Percentiles rank a stretch among this genome's conserved stretches.
Evolutionary conservation across 2,888 invertebrate species (phyloP).

Genomic region (Meteorus colon): DNA sequence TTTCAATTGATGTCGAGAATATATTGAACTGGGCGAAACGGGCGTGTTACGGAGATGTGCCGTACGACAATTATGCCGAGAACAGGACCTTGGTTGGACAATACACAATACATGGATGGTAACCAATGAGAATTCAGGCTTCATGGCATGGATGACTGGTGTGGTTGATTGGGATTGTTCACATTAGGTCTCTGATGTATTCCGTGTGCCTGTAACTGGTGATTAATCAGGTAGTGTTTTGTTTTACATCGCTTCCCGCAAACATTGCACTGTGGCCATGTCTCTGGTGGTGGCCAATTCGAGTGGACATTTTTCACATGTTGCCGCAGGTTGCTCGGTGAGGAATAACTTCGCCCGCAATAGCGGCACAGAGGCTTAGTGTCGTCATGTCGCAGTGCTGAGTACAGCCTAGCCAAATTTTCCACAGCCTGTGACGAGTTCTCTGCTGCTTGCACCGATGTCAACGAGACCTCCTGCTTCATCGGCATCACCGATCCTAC

Average conservation of each 20-base stretch:
- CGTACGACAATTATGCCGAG: background rate
- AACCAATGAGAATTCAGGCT: slow-evolving; percentile 50
- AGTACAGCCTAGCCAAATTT: slow-evolving; percentile 71
- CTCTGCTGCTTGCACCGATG: slow-evolving; percentile 56
- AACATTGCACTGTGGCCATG: slow-evolving; percentile 83
- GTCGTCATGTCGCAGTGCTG: slow-evolving; percentile 69
- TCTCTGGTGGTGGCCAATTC: slow-evolving; percentile 79
- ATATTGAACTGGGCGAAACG: slow-evolving; percentile 1
- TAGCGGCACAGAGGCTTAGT: slow-evolving; percentile 80
- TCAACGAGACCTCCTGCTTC: slow-evolving; percentile 68
- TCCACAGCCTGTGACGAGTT: slow-evolving; percentile 64
- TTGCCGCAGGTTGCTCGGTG: slow-evolving; percentile 84
- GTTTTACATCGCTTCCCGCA: slow-evolving; percentile 86
- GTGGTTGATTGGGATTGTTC: slow-evolving; percentile 61
- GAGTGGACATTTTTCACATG: slow-evolving; percentile 86
- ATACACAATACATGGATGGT: slow-evolving; percentile 21
- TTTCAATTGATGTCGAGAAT: slow-evolving; percentile 25
- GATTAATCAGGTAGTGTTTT: slow-evolving; percentile 85
- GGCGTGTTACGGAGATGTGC: background rate
- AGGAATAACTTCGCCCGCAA: slow-evolving; percentile 83
- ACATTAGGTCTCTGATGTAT: slow-evolving; percentile 80
- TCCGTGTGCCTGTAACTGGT: slow-evolving; percentile 84
- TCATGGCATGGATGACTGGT: slow-evolving; percentile 59
- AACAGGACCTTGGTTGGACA: slow-evolving; percentile 17
- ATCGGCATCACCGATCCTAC: slow-evolving; percentile 72